These are phyloP conservation scores for Conistra vaccinii DNA, from an alignment of 2,888 invertebrate species.

Conservation along the genomic window DNA sequence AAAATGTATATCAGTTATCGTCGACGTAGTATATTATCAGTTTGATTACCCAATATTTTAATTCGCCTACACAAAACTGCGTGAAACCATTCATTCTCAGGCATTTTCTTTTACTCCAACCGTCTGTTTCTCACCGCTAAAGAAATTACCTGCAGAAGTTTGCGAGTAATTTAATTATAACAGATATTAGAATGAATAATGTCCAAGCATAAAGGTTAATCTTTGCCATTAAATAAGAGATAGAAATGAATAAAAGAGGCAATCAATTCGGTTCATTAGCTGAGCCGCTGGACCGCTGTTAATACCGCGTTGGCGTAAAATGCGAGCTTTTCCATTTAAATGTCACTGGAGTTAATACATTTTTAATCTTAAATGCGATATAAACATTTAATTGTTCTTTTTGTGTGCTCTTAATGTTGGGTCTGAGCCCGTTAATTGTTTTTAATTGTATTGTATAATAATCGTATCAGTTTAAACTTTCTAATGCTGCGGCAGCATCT, in stretches of 20 bases:
- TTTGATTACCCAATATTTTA: not conserved
- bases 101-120: not conserved
- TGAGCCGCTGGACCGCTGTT: slow-evolving; percentile 33
- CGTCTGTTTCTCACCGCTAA: not conserved
- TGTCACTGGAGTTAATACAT: slow-evolving; percentile 43
- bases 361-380: slow-evolving; percentile 41
- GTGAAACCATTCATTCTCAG: not conserved
- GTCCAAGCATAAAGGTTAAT: slow-evolving; percentile 64
- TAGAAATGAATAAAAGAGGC: slow-evolving; percentile 71
- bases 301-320: slow-evolving; percentile 46
- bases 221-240: slow-evolving; percentile 68
- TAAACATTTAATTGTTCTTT: slow-evolving; percentile 25
- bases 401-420: slow-evolving; percentile 17
- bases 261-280: slow-evolving; percentile 71
- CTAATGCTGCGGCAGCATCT: no score
- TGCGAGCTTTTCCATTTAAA: slow-evolving; percentile 51
- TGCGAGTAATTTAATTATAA: slow-evolving; percentile 67
- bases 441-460: slow-evolving; percentile 9
- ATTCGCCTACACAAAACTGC: not conserved
- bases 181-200: slow-evolving; percentile 68
- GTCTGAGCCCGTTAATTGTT: not conserved
- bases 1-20: slow-evolving; percentile 4
- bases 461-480: not conserved
- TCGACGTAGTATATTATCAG: no score
- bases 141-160: slow-evolving; percentile 59